Evolutionary conservation across 2,888 invertebrate species (phyloP).

Genomic region (Azorinus chamasolen): DNA sequence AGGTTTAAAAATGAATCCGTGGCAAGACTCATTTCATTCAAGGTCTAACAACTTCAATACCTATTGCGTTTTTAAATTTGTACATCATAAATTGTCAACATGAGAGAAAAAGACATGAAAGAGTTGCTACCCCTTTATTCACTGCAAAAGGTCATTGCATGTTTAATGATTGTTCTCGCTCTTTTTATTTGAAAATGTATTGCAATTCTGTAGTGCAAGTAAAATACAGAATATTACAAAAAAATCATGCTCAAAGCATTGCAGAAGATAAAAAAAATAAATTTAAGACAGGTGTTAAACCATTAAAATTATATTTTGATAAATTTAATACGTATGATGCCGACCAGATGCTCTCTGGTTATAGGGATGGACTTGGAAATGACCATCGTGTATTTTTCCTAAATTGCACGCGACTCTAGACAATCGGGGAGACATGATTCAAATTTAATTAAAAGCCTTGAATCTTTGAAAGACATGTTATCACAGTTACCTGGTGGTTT

Average conservation of each 20-base stretch:
- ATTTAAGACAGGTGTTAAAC: constrained; percentile 13
- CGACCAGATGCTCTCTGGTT: constrained; percentile 7
- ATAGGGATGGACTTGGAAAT: constrained; percentile 24
- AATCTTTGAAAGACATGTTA: constrained; percentile 2
- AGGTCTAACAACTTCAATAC: constrained; percentile 7
- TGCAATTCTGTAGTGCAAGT: no score
- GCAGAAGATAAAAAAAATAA: not conserved
- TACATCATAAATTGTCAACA: not conserved
- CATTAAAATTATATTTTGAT: constrained; percentile 7
- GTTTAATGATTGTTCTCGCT: constrained; percentile 3
- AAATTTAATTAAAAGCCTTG: no score
- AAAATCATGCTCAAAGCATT: not conserved
- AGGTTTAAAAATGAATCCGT: constrained; percentile 2
- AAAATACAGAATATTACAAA: constrained; percentile 6
- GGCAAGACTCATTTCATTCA: not conserved
- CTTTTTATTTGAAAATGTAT: no score
- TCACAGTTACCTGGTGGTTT: constrained; percentile 6
- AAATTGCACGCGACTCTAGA: no score
- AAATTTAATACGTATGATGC: constrained; percentile 4
- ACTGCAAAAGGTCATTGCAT: constrained; percentile 5
- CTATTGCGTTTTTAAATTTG: constrained; percentile 12
- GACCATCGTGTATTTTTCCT: no score
- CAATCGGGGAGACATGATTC: no score
- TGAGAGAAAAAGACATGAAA: constrained; percentile 5
- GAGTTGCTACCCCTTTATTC: not conserved